Percentiles rank a stretch among this genome's conserved stretches.
Evolutionary conservation across 2,797 vertebrate genomes (phyloP).

Genomic region (Morus bassanus): DNA sequence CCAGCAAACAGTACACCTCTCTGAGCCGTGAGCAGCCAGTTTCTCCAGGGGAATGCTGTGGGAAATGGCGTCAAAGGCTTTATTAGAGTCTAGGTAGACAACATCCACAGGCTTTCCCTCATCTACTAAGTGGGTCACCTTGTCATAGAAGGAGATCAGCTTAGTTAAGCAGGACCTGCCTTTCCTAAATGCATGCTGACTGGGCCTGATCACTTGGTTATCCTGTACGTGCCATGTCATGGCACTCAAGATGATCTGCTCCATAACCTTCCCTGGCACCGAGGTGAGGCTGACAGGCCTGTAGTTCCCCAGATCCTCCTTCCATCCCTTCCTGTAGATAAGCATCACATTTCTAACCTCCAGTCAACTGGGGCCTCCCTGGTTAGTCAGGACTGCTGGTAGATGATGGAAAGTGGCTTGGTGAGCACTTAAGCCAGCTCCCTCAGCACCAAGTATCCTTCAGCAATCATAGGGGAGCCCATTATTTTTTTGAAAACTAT

Average conservation of each 20-base stretch:
- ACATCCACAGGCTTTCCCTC: background rate
- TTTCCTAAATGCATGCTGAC: background rate
- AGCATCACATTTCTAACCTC: fast-evolving
- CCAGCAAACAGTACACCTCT: fast-evolving
- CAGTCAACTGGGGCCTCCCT: background rate
- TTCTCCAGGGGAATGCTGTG: background rate
- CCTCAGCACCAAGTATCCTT: background rate
- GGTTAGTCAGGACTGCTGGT: background rate
- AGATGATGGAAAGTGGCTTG: background rate
- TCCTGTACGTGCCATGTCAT: fast-evolving
- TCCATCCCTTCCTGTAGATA: fast-evolving
- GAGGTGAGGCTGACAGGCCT: background rate
- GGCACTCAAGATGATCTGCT: background rate
- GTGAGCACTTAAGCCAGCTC: background rate
- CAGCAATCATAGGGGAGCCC: background rate
- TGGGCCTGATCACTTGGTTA: background rate
- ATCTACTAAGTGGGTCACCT: fast-evolving
- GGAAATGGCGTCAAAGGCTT: background rate
- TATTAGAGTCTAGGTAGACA: background rate
- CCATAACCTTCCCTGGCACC: fast-evolving
- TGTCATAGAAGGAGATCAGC: background rate
- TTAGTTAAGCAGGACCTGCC: background rate
- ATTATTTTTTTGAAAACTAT: background rate
- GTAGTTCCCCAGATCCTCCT: background rate
- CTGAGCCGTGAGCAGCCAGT: background rate